Percentiles rank a stretch among this genome's conserved stretches.
Evolutionary conservation across 2,888 invertebrate genomes (phyloP).

Genomic region (Eretmocerus hayati): DNA sequence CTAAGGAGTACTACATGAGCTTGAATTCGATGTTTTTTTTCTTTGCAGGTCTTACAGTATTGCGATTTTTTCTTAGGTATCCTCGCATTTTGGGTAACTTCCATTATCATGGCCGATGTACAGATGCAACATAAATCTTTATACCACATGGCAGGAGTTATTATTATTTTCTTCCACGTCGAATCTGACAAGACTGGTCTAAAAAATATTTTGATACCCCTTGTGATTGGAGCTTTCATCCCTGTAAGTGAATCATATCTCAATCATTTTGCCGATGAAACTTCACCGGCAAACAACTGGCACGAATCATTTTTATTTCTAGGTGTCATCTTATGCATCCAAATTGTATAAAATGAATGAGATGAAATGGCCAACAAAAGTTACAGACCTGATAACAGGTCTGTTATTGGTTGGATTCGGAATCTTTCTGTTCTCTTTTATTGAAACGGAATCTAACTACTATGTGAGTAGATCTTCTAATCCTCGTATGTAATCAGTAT

Average conservation of each 20-base stretch:
- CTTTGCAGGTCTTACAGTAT: constrained; percentile 50
- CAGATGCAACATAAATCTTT: constrained; percentile 44
- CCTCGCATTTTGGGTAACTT: constrained; percentile 55
- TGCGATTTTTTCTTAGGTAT: constrained; percentile 55
- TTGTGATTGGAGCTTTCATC: constrained; percentile 40
- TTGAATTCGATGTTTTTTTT: constrained; percentile 3
- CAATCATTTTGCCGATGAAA: too few relatives aligned
- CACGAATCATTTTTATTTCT: too few relatives aligned
- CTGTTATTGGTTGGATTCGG: constrained; percentile 49
- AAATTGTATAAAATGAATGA: constrained; percentile 30
- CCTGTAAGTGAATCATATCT: too few relatives aligned
- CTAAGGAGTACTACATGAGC: too few relatives aligned
- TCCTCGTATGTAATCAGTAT: too few relatives aligned
- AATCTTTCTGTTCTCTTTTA: constrained; percentile 51
- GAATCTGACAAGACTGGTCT: constrained; percentile 51
- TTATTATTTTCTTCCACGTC: constrained; percentile 51
- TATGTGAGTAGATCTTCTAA: constrained; percentile 36
- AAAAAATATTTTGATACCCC: constrained; percentile 49
- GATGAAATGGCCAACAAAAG: constrained; percentile 29
- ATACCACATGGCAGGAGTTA: constrained; percentile 50
- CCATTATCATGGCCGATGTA: constrained; percentile 51
- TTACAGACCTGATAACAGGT: constrained; percentile 45
- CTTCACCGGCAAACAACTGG: too few relatives aligned
- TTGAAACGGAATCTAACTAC: constrained; percentile 57
- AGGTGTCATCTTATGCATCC: constrained; percentile 33